Base-by-base conservation (phyloP, 1,140 invertebrate genomes). In the Myzus persicae region DNA sequence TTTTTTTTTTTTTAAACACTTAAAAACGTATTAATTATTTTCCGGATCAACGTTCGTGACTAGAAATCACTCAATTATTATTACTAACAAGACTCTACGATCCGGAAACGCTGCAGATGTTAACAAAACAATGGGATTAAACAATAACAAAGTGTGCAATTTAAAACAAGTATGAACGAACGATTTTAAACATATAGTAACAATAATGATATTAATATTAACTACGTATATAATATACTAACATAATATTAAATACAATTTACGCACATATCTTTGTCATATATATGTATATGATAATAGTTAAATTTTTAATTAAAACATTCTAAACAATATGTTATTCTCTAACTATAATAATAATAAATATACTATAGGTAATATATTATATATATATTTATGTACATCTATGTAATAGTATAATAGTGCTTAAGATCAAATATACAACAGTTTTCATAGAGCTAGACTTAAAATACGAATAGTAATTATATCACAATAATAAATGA, bases 401-500 rank as follows among this genome's bases (percentile, higher is more conserved):
- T 82, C 18, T 22, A 81, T 9, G 22, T 82, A 82, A 20, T 81
- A n/a, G n/a, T n/a, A 38, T 38, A 81, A 81, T 38, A 89, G n/a
- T 48, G 36, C n/a, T 51, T 51, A 40, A 51, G 36, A 44, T 11
- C 42, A 87, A 87, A 87, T n/a, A 22, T 89, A 89, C 46, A 89
- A n/a, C 20, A 89, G 87, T 54, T 89, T 38, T 44, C 9, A 67
- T 67, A 89, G 46, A 89, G 51, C 51, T 89, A 51, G 36, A 51
- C 46, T 51, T 89, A 89, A 89, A 89, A 54, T 89, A 89, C 46
- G 18, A 76, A 40, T 22, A 91, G 46, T n/a, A 67, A 59, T n/a
- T 82, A 84, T 92, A 92, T 92, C 91, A 92, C 91, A 92, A 67
- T 67, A 92, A 84, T 82, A 76, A 92, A 92, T 84, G 81, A 84